A percentile compares a stretch with the other conserved stretches of the same genome.
phyloP scores from a whole-genome alignment of 2,797 vertebrate genomes.

The Zenarchopterus dispar region DNA sequence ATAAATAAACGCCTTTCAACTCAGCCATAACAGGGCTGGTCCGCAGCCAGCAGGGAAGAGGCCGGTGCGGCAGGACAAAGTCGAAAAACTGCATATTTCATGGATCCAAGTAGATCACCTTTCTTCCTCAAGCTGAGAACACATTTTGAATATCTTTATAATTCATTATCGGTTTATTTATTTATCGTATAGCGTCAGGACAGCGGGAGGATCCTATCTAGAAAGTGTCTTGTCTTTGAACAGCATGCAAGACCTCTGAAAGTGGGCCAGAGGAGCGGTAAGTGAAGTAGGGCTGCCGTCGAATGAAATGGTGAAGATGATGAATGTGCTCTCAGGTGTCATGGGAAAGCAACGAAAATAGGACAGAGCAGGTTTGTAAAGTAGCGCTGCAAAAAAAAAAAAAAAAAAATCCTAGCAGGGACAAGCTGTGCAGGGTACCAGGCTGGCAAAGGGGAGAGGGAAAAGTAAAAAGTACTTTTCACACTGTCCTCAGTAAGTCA shows the following conservation, averaged over 20 bases:
- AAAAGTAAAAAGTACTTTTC: conserved; percentile 31
- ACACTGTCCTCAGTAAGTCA: conserved; percentile 2
- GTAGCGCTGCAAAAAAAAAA: conserved; percentile 32
- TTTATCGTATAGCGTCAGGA: conserved; percentile 9
- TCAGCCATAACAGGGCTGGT: conserved; percentile 67
- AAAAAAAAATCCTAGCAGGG: conserved; percentile 16
- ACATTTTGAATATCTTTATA: conserved; percentile 24
- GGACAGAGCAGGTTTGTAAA: conserved; percentile 72
- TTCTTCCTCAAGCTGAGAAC: conserved; percentile 20
- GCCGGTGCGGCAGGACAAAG: conserved; percentile 67
- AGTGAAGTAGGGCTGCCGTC: conserved; percentile 80
- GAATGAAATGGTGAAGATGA: conserved; percentile 75
- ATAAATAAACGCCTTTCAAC: conserved; percentile 82
- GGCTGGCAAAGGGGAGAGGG: conserved; percentile 10
- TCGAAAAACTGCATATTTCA: conserved; percentile 54
- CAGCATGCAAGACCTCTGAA: conserved; percentile 66
- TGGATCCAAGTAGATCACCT: conserved; percentile 36
- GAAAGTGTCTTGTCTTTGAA: conserved; percentile 76
- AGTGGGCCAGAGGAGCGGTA: conserved; percentile 78
- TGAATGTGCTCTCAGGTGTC: conserved; percentile 82
- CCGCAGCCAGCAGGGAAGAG: conserved; percentile 62
- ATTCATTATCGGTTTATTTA: conserved; percentile 26
- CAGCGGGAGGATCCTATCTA: conserved; percentile 41
- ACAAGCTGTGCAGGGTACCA: conserved; percentile 42
- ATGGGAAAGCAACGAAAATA: conserved; percentile 79